Percentiles rank a stretch among this genome's conserved stretches.
These are phyloP conservation scores for Rhagonycha lutea DNA, from an alignment of 2,888 invertebrate species.

Conservation along the genomic window DNA sequence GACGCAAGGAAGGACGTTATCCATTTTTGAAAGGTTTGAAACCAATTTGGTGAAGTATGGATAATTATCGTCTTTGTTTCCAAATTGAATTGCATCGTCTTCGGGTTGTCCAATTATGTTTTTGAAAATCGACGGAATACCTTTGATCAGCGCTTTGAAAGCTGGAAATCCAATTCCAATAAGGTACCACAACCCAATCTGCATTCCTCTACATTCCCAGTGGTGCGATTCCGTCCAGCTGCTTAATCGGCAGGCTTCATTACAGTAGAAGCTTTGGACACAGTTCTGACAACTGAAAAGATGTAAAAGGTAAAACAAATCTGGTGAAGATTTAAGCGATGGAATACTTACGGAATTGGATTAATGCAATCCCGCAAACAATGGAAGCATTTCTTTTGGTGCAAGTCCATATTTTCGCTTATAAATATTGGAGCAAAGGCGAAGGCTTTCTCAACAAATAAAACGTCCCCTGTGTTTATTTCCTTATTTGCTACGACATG, in stretches of 20 bases:
- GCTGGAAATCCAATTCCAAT: constrained; percentile 81
- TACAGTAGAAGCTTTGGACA: constrained; percentile 70
- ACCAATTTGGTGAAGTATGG: constrained; percentile 72
- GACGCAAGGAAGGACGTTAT: constrained; percentile 69
- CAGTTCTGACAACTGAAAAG: constrained; percentile 68
- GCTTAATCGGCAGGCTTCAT: constrained; percentile 62
- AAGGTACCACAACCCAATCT: constrained; percentile 65
- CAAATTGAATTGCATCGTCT: constrained; percentile 53
- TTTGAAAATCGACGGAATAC: constrained; percentile 47
- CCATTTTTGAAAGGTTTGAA: constrained; percentile 73
- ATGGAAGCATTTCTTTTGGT: constrained; percentile 67
- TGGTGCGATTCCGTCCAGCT: constrained; percentile 65
- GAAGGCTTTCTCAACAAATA: constrained; percentile 82
- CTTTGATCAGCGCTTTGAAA: constrained; percentile 68
- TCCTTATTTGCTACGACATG: constrained; percentile 65
- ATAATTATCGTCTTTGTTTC: constrained; percentile 57
- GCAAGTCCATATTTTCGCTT: constrained; percentile 57
- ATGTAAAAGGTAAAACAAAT: neutral
- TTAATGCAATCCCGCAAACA: constrained; percentile 58
- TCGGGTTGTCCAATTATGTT: constrained; percentile 52
- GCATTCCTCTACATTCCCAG: constrained; percentile 73
- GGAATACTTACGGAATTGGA: constrained; percentile 21
- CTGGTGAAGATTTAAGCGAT: neutral
- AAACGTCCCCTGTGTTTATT: constrained; percentile 68
- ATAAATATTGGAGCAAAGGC: constrained; percentile 70